Base-by-base conservation (phyloP, 2,113 vertebrate species). In the Motacilla tschutschensis region DNA sequence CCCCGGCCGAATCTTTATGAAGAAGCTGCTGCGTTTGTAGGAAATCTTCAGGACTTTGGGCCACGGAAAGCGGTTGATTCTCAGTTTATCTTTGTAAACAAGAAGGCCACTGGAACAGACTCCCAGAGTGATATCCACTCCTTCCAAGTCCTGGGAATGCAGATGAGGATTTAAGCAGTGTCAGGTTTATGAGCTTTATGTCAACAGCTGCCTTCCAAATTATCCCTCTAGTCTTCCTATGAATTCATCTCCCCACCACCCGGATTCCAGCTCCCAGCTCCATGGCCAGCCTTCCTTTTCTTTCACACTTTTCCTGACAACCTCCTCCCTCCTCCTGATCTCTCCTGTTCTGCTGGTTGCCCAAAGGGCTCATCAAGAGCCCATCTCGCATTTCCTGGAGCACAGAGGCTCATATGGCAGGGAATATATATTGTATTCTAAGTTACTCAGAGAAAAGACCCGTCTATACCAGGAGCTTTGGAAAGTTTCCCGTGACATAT, bases 61-160 rank as follows among this genome's bases (percentile, higher is more conserved):
- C 99, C 99, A 99, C 10, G 99, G 98, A 87, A 99, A 99, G 48
- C 99, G 98, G 92, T 99, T 99, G 96, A 99, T 99, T 96, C 99
- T 98, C 95, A 99, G 96, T 59, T 99, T 99, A 85, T 99, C 99
- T 96, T 99, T 99, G 94, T 99, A 99, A 91, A 99, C 98, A 97
- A 99, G 97, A 89, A 99, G 98, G 84, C 99, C 99, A 74, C 98
- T 98, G 90, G 99, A 99, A 94, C 98, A 99, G 57, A 99, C 99
- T 35, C 99, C 99, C 57, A 99, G 93, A 94, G 98, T 99, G 95
- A 99, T 99, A 95, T 99, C 99, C 40, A 99, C 98, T 33, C 98
- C 98, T 60, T 99, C 99, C 86, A 99, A 97, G 94, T 99, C 99
- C 99, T 99, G 33, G 82, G 88, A 88, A 85, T 85, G 50, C 62